Evolutionary conservation across 2,797 vertebrate genomes (phyloP).

Genomic region (Remorina albescens): DNA sequence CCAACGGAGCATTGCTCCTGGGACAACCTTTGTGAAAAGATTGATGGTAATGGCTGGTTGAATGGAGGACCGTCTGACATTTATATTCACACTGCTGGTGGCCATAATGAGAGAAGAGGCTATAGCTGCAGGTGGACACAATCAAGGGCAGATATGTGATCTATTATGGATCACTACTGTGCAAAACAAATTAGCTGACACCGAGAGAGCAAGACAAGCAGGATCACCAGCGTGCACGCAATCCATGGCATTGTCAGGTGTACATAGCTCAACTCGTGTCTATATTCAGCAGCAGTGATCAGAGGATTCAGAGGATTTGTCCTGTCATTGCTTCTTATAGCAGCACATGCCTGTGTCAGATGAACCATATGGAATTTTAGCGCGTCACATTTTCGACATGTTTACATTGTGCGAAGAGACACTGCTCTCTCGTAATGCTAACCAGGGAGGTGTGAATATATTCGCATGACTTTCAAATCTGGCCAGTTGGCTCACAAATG

Average conservation of each 20-base stretch:
- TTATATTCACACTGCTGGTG: slow-evolving; percentile 51
- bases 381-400: slow-evolving; percentile 44
- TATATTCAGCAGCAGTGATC: slow-evolving; percentile 7
- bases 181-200: slow-evolving; percentile 4
- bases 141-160: slow-evolving; percentile 39
- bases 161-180: slow-evolving; percentile 37
- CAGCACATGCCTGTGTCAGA: slow-evolving; percentile 20
- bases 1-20: slow-evolving; percentile 48
- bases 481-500: slow-evolving; percentile 60
- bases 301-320: slow-evolving; percentile 67
- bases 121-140: slow-evolving; percentile 50
- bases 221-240: background rate
- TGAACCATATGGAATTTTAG: slow-evolving; percentile 34
- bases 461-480: slow-evolving; percentile 42
- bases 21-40: slow-evolving; percentile 65
- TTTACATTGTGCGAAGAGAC: slow-evolving; percentile 49
- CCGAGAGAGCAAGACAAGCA: slow-evolving; percentile 11
- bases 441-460: slow-evolving; percentile 60
- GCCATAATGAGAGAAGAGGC: slow-evolving; percentile 43
- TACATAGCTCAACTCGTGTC: slow-evolving; percentile 14
- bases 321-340: slow-evolving; percentile 5
- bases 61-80: slow-evolving; percentile 34
- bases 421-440: slow-evolving; percentile 34
- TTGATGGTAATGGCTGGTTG: slow-evolving; percentile 55
- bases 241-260: slow-evolving; percentile 18